Evolutionary conservation across 2,797 vertebrate genomes (phyloP).

Genomic region (Dendrocincla tyrannina): DNA sequence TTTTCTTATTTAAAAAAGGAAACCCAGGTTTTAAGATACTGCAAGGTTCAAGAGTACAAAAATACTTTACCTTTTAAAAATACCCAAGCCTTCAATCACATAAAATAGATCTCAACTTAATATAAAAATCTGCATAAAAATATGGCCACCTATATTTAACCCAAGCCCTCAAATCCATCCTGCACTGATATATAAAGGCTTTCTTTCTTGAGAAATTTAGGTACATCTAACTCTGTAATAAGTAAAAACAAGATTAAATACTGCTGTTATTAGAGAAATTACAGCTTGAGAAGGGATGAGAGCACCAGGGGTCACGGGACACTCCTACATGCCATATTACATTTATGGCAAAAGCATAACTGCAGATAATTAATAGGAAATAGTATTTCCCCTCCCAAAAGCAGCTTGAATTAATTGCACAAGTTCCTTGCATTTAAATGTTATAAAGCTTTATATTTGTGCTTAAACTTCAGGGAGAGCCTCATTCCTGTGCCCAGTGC

Average conservation of each 20-base stretch:
- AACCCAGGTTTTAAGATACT: background rate
- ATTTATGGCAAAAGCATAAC: background rate
- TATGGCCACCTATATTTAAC: background rate
- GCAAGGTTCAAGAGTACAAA: conserved; percentile 34
- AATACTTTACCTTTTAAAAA: conserved; percentile 56
- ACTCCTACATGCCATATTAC: background rate
- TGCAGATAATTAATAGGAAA: background rate
- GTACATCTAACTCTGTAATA: background rate
- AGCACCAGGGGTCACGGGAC: background rate
- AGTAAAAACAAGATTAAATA: background rate
- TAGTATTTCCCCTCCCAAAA: background rate
- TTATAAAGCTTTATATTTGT: conserved; percentile 1
- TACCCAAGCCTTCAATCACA: background rate
- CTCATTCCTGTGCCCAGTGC: background rate
- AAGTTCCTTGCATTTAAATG: background rate
- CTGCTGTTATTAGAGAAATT: background rate
- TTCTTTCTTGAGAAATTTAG: background rate
- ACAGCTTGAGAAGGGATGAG: background rate
- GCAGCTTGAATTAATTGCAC: conserved; percentile 6
- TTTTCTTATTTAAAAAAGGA: conserved; percentile 1
- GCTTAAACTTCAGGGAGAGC: background rate
- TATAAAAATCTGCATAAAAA: conserved; percentile 52
- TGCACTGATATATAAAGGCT: background rate
- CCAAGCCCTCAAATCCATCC: background rate
- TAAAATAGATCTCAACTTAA: conserved; percentile 16